Evolutionary conservation across 1,140 invertebrate genomes (phyloP), one percentile per base, ranked within the genome.

Genomic region (Megalopta genalis): DNA sequence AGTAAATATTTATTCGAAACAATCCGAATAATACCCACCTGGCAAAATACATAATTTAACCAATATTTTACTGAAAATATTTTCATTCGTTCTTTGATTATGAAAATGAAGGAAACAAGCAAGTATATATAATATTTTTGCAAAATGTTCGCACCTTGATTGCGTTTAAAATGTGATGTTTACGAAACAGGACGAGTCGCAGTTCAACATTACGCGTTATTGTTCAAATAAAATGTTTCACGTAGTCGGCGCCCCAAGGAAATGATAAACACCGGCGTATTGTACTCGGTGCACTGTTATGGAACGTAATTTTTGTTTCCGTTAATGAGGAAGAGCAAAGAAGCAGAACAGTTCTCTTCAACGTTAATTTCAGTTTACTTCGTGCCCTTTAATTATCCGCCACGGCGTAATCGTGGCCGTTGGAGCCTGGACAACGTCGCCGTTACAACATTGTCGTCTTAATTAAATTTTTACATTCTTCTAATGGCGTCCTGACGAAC

Each of bases 401-500:
- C 8, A 7, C 6, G 49, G 27, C 25, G 49, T 18, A 74, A 66
- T 12, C 42, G 63, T 12, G 25, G 54, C n/a, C 23, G 52, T 0
- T 14, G 49, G 23, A 32, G 39, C 52, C 37, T 14, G 37, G 59
- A 2, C 37, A 46, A 67, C 39, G 52, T 62, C 65, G 74, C 39
- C 70, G 52, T 79, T 67, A 49, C 52, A 79, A 67, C 70, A 62
- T 74, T 74, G 77, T 52, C 63, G 63, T 76, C 84, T 60, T 81
- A 84, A 84, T 67, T 81, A 84, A 79, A 84, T 85, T 84, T 71
- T 81, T 65, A 83, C 54, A 71, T 70, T 84, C 62, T 54, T 85
- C 49, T 52, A 52, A 60, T 60, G 71, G 68, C 73, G 42, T 70
- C 49, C 49, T 80, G 77, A 84, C 82, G 65, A 85, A 85, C 73